Conservation (phyloP, 2,888 invertebrate genomes). For the Cataglyphis rosenhaueri region DNA sequence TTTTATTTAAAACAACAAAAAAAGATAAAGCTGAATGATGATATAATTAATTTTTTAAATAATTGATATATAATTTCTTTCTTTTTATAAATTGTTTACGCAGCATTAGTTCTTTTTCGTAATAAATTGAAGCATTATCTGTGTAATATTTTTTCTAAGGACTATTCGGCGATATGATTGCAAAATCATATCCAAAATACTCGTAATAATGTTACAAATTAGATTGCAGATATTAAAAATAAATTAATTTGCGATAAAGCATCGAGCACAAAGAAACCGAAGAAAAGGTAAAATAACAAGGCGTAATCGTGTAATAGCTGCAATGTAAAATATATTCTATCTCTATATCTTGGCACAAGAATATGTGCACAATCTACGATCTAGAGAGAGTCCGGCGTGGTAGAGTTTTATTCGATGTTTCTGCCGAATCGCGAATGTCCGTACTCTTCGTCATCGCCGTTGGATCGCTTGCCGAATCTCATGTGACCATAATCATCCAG, state of each 20-base stretch:
- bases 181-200: not conserved
- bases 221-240: not conserved
- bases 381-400: not conserved
- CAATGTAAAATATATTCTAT: constrained; percentile 73
- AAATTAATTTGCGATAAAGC: not conserved
- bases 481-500: constrained; percentile 89
- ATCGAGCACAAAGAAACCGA: not conserved
- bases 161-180: not conserved
- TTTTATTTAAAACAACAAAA: constrained; percentile 20
- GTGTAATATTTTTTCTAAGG: not conserved
- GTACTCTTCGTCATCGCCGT: constrained; percentile 89
- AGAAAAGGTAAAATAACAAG: constrained; percentile 27
- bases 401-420: constrained; percentile 76
- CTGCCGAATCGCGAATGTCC: constrained; percentile 91
- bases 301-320: constrained; percentile 46
- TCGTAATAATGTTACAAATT: not conserved
- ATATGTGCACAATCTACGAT: constrained; percentile 34
- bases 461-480: constrained; percentile 88
- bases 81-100: not conserved
- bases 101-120: not conserved
- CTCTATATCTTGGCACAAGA: constrained; percentile 59
- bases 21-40: constrained; percentile 1
- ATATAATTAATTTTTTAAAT: constrained; percentile 1
- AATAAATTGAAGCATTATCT: not conserved
- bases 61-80: not conserved